Conservation (phyloP, 2,113 vertebrate genomes). For the Ascaphus truei region DNA sequence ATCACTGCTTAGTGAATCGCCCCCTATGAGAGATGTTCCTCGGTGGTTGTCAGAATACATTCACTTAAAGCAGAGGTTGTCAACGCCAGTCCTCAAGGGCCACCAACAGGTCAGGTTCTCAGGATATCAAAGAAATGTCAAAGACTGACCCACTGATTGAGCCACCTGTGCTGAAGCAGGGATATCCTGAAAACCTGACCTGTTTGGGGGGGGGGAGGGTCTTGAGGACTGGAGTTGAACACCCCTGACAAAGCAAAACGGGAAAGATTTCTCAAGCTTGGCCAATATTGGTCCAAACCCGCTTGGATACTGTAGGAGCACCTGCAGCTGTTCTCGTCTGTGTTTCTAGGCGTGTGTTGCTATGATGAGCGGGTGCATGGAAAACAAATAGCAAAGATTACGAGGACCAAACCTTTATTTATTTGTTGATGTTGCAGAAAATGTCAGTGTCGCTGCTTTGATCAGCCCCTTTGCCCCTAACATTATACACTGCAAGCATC, state of each 20-base stretch:
- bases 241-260: background rate
- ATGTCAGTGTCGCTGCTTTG: conserved; percentile 3
- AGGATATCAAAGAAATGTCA: too few relatives aligned
- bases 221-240: background rate
- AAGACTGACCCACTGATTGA: too few relatives aligned
- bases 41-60: too few relatives aligned
- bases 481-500: conserved; percentile 1
- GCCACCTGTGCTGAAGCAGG: too few relatives aligned
- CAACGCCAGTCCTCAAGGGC: too few relatives aligned
- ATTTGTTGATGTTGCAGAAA: conserved; percentile 13
- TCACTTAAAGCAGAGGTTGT: too few relatives aligned
- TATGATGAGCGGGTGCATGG: background rate
- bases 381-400: conserved; percentile 8
- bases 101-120: too few relatives aligned
- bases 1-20: too few relatives aligned
- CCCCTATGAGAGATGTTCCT: too few relatives aligned
- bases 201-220: too few relatives aligned
- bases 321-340: conserved; percentile 19
- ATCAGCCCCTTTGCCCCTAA: background rate
- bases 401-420: conserved; percentile 25
- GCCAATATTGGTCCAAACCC: conserved; percentile 24
- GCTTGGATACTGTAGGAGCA: conserved; percentile 10
- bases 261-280: conserved; percentile 23
- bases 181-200: too few relatives aligned
- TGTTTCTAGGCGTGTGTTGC: background rate